Evolutionary conservation across 2,797 vertebrate genomes (phyloP).

Genomic region (Natrix natrix): DNA sequence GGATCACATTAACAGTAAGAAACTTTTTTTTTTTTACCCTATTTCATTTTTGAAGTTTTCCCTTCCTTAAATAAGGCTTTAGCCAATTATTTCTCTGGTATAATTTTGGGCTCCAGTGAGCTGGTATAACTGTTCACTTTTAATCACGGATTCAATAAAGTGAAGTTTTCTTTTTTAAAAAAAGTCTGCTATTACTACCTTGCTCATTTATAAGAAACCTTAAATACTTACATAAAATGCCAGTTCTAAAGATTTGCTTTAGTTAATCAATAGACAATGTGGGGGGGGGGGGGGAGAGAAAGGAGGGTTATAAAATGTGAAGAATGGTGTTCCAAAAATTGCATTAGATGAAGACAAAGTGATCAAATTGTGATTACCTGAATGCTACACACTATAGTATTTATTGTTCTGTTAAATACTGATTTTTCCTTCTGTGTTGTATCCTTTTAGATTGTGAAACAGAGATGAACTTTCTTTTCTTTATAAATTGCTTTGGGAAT

Average conservation of each 20-base stretch:
- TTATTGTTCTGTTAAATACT: neutral
- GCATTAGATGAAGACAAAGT: neutral
- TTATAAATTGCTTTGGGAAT: neutral
- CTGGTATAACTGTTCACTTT: conserved; percentile 68
- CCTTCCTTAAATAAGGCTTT: conserved; percentile 25
- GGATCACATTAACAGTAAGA: conserved; percentile 57
- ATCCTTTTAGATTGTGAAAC: neutral
- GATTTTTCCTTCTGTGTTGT: neutral
- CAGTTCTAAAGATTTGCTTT: neutral
- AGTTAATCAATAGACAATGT: neutral
- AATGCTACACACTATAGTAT: neutral
- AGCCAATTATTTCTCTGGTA: conserved; percentile 63
- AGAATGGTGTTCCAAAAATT: neutral
- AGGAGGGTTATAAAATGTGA: neutral
- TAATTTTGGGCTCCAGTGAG: conserved; percentile 74
- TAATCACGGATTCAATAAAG: conserved; percentile 46
- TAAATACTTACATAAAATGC: conserved; percentile 40
- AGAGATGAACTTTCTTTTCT: neutral
- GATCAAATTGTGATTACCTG: neutral
- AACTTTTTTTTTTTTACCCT: conserved; percentile 72
- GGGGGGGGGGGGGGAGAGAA: too few species aligned
- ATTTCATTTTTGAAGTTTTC: conserved; percentile 59
- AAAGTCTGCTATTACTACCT: conserved; percentile 31
- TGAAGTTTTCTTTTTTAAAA: conserved; percentile 40
- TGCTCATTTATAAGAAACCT: conserved; percentile 33